Evolutionary conservation across 1,140 invertebrate genomes (phyloP).

Genomic region (Heliconius hewitsoni): DNA sequence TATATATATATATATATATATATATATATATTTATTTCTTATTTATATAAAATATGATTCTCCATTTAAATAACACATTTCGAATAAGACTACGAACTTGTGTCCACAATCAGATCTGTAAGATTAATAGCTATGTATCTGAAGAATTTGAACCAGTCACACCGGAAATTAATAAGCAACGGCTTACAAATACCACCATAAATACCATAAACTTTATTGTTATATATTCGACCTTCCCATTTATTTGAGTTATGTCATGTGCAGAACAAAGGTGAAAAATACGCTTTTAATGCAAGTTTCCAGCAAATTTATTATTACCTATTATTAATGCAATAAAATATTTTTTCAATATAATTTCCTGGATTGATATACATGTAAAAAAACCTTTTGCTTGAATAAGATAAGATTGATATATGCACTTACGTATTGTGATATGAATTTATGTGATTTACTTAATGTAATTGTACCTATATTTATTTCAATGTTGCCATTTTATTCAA

Average conservation of each 20-base stretch:
- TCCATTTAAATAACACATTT: too few relatives aligned
- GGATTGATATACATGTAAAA: conserved; percentile 16
- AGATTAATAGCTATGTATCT: background rate
- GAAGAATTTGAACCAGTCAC: background rate
- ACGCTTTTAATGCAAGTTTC: background rate
- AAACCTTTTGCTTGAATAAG: conserved; percentile 15
- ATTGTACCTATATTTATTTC: background rate
- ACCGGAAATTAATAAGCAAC: conserved; percentile 23
- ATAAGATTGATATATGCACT: conserved; percentile 12
- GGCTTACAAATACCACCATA: conserved; percentile 32
- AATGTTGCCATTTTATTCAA: background rate
- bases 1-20: too few relatives aligned
- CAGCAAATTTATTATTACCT: conserved; percentile 21
- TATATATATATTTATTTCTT: too few relatives aligned
- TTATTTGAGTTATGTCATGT: conserved; percentile 14
- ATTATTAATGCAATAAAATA: conserved; percentile 6
- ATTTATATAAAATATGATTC: too few relatives aligned
- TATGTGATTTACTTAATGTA: background rate
- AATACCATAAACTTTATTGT: conserved; percentile 30
- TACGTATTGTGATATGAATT: background rate
- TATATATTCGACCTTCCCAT: conserved; percentile 23
- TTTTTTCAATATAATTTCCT: conserved; percentile 21
- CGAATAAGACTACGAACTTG: background rate
- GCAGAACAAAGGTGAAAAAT: conserved; percentile 18
- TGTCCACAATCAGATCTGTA: background rate